These are phyloP conservation scores for Reticulitermes lucifugus DNA, from an alignment of 2,888 invertebrate species.

Conservation along the genomic window DNA sequence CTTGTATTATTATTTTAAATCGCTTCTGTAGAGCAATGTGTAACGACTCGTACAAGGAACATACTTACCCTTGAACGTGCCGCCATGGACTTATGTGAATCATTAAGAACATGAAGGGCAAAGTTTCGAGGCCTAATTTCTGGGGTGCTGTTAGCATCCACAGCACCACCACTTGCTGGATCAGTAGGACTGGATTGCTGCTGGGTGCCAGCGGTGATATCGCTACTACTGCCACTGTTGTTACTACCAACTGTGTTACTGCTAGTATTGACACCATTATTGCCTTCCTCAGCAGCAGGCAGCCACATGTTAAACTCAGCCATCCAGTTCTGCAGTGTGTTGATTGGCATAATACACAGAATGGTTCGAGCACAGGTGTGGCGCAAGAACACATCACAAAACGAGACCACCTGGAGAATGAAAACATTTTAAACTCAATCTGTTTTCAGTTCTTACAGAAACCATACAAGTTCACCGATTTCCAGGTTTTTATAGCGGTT, in stretches of 20 bases:
- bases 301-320: slow-evolving; percentile 98
- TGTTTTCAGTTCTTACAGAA: no score
- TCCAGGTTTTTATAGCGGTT: no score
- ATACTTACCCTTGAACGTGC: slow-evolving; percentile 83
- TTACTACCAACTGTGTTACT: background rate
- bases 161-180: background rate
- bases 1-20: no score
- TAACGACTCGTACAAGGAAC: no score
- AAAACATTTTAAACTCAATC: background rate
- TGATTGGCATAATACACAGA: slow-evolving; percentile 97
- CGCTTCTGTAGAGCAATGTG: no score
- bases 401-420: slow-evolving; percentile 79
- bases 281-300: slow-evolving; percentile 68
- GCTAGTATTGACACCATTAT: background rate
- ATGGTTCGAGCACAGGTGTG: slow-evolving; percentile 91
- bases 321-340: slow-evolving; percentile 98
- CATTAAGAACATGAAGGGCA: slow-evolving; percentile 90
- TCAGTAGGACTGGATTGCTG: slow-evolving; percentile 16
- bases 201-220: slow-evolving; percentile 12
- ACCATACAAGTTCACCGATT: no score
- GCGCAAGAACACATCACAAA: slow-evolving; percentile 94
- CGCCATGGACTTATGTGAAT: slow-evolving; percentile 91
- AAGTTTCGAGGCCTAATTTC: slow-evolving; percentile 85
- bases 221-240: background rate
- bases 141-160: slow-evolving; percentile 63